Evolutionary conservation across 2,113 vertebrate genomes (phyloP).

Genomic region (Clarias batrachus): DNA sequence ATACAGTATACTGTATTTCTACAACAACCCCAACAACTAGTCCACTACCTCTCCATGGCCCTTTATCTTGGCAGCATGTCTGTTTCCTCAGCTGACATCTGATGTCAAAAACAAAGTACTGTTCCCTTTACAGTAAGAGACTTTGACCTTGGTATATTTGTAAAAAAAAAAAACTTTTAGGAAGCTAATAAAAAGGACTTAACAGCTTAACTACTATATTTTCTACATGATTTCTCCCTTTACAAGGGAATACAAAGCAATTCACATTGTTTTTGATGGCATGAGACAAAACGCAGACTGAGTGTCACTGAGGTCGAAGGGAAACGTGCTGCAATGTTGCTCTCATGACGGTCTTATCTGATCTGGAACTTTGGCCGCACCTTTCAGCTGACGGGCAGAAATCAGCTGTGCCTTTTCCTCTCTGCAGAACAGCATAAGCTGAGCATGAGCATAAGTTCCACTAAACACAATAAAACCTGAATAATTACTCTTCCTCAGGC

Average conservation of each 20-base stretch:
- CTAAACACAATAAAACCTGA: not conserved
- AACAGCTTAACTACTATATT: not conserved
- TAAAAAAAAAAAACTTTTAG: not conserved
- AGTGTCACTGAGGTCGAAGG: not conserved
- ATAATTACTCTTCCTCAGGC: too few relatives aligned
- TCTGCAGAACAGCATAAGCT: not conserved
- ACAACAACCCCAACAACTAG: not conserved
- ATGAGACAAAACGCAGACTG: not conserved
- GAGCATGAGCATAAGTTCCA: not conserved
- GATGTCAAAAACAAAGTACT: conserved; percentile 13
- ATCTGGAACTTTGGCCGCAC: conserved; percentile 10
- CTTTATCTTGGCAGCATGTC: not conserved
- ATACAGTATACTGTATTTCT: not conserved
- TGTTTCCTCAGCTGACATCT: conserved; percentile 20
- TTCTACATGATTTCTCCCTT: not conserved
- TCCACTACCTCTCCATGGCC: not conserved
- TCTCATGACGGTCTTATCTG: conserved; percentile 8
- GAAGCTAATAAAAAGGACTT: not conserved
- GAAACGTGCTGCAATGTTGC: not conserved
- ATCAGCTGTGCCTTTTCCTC: too few relatives aligned
- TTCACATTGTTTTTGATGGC: not conserved
- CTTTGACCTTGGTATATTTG: not conserved
- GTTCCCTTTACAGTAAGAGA: not conserved
- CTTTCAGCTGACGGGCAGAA: conserved; percentile 20
- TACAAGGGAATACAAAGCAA: not conserved